These are phyloP conservation scores for Hymenochirus boettgeri DNA, from an alignment of 2,113 vertebrate species.

Conservation along the genomic window DNA sequence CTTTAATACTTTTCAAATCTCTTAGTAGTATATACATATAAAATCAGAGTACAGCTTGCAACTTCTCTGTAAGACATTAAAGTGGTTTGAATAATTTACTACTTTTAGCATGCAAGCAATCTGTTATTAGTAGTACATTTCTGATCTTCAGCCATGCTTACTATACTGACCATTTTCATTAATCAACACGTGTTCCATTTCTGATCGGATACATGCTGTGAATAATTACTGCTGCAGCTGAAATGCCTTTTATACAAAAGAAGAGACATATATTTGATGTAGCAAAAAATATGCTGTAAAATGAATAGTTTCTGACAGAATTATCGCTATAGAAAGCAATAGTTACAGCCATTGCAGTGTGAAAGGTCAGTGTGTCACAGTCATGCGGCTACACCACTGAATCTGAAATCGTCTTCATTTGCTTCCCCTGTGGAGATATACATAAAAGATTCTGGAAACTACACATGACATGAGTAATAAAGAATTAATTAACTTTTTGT, in stretches of 20 bases:
- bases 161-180: slow-evolving; percentile 31
- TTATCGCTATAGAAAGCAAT: not conserved
- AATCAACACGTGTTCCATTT: slow-evolving; percentile 36
- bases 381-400: not conserved
- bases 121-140: slow-evolving; percentile 46
- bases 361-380: slow-evolving; percentile 4
- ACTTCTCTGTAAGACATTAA: slow-evolving; percentile 12
- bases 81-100: slow-evolving; percentile 28
- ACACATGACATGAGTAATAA: not conserved
- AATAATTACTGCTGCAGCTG: slow-evolving; percentile 23
- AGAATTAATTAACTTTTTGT: not conserved
- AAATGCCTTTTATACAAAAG: slow-evolving; percentile 26
- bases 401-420: not conserved
- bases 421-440: not conserved
- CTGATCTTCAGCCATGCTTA: slow-evolving; percentile 35
- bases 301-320: slow-evolving; percentile 1
- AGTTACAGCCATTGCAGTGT: not conserved
- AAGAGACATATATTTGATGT: slow-evolving; percentile 32
- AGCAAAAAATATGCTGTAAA: slow-evolving; percentile 20
- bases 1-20: too few relatives aligned
- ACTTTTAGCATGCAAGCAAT: slow-evolving; percentile 43
- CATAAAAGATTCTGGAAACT: not conserved
- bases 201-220: slow-evolving; percentile 33
- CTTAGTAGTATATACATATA: too few relatives aligned
- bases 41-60: slow-evolving; percentile 21